Evolutionary conservation across 2,888 invertebrate genomes (phyloP).

Genomic region (Germaria angustata): DNA sequence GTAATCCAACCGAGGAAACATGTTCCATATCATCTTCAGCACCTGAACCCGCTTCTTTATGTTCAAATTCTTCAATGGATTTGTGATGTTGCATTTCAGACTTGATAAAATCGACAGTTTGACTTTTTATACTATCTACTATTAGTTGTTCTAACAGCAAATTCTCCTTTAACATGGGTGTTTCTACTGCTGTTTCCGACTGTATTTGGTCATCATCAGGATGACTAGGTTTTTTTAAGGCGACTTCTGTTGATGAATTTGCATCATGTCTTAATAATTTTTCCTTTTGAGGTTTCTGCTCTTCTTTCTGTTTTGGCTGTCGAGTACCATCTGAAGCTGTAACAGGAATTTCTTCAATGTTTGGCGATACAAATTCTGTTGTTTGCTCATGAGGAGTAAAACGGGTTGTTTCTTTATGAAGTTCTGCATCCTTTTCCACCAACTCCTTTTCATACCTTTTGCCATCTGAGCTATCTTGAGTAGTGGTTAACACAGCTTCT

Average conservation of each 20-base stretch:
- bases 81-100: neutral
- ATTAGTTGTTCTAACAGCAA: neutral
- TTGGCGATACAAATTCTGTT: neutral
- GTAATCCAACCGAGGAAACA: neutral
- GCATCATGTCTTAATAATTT: neutral
- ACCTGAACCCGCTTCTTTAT: neutral
- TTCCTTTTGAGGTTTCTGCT: slow-evolving; percentile 14
- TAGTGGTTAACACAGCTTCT: neutral
- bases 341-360: neutral
- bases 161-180: slow-evolving; percentile 40
- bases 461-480: neutral
- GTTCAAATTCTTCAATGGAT: neutral
- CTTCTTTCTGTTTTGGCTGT: slow-evolving; percentile 13
- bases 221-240: neutral
- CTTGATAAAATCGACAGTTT: slow-evolving; percentile 3
- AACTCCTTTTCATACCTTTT: neutral
- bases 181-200: neutral
- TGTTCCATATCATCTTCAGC: neutral
- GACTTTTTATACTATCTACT: neutral
- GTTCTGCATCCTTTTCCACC: neutral
- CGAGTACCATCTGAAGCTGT: neutral
- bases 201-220: neutral
- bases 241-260: neutral
- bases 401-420: neutral
- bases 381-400: neutral